Evolutionary conservation across 2,888 invertebrate species (phyloP).

Genomic region (Peribatodes rhomboidaria): DNA sequence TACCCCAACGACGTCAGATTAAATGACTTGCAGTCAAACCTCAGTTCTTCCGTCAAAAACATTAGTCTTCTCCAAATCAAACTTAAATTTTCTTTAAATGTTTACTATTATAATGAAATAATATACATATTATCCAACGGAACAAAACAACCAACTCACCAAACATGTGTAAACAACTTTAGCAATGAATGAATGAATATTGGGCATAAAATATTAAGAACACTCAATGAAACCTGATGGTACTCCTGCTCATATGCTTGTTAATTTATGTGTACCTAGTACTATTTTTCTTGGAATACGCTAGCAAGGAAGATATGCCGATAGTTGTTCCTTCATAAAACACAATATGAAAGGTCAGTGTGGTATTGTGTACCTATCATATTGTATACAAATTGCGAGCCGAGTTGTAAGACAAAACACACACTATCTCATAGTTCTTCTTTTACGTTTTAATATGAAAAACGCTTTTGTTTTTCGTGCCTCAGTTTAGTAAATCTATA

Average conservation of each 20-base stretch:
- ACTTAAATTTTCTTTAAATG: not conserved
- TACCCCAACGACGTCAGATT: too few species aligned
- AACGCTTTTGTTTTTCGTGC: too few species aligned
- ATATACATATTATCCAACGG: not conserved
- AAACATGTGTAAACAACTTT: not conserved
- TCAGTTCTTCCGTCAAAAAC: constrained; percentile 13
- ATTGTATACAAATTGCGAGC: not conserved
- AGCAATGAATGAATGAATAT: too few species aligned
- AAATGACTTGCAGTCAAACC: constrained; percentile 20
- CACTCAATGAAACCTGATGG: constrained; percentile 57
- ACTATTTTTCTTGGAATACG: constrained; percentile 57
- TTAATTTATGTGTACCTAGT: constrained; percentile 63
- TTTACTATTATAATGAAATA: too few species aligned
- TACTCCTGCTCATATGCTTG: constrained; percentile 64
- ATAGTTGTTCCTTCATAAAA: not conserved
- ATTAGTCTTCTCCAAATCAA: not conserved
- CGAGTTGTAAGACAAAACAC: too few species aligned
- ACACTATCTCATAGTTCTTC: too few species aligned
- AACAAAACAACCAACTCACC: constrained; percentile 26
- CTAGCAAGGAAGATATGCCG: constrained; percentile 29
- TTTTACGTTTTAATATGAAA: too few species aligned
- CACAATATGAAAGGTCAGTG: constrained; percentile 10
- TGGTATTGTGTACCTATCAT: not conserved
- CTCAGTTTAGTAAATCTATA: too few species aligned
- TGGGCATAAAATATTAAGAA: constrained; percentile 11